A percentile compares a stretch with the other conserved stretches of the same genome.
phyloP scores from a whole-genome alignment of 1,140 invertebrate genomes.

The Euglossa dilemma region DNA sequence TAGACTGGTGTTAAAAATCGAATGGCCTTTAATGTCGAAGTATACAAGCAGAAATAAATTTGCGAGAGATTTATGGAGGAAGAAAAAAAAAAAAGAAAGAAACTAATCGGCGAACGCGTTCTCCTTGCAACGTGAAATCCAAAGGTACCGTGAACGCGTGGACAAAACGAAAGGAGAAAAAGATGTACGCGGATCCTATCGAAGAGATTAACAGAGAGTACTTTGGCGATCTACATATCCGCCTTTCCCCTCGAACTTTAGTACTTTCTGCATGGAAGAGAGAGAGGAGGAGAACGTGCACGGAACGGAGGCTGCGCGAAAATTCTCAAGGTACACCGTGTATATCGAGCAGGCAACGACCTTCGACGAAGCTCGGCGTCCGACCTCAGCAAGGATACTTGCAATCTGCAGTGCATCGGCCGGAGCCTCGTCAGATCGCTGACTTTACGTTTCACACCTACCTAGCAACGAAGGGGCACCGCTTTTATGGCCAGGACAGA shows the following conservation, averaged over 20 bases:
- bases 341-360: conserved; percentile 75
- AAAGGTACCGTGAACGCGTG: background rate
- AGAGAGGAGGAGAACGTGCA: background rate
- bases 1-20: background rate
- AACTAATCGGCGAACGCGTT: too few species aligned
- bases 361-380: conserved; percentile 63
- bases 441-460: conserved; percentile 68
- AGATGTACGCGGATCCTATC: background rate
- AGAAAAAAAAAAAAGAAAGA: too few species aligned
- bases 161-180: background rate
- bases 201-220: too few species aligned
- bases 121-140: too few species aligned
- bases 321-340: conserved; percentile 57
- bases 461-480: conserved; percentile 49
- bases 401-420: conserved; percentile 77
- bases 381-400: conserved; percentile 76
- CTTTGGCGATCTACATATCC: background rate
- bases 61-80: too few species aligned
- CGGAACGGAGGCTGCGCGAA: conserved; percentile 3
- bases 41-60: too few species aligned
- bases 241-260: background rate
- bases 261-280: background rate
- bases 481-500: conserved; percentile 22
- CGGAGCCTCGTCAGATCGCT: conserved; percentile 61
- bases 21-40: background rate